Evolutionary conservation across 2,113 vertebrate species (phyloP).

Genomic region (Coptodon rendalli): DNA sequence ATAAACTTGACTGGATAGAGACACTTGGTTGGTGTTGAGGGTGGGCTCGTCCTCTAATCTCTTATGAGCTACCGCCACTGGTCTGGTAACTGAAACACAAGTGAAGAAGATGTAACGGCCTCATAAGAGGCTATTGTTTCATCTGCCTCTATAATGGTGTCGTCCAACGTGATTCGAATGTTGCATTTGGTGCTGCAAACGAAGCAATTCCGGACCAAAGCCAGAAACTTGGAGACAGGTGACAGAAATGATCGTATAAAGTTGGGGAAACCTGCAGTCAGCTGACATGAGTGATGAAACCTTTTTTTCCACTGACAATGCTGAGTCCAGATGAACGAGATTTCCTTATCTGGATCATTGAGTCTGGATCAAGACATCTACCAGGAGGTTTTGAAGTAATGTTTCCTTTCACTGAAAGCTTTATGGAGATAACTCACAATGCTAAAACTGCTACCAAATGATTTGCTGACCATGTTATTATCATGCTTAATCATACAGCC

Average conservation of each 20-base stretch:
- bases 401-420: not conserved
- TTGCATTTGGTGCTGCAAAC: not conserved
- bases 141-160: not conserved
- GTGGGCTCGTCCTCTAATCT: not conserved
- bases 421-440: not conserved
- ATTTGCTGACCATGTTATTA: not conserved
- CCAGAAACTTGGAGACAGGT: not conserved
- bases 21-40: not conserved
- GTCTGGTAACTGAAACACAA: accelerated
- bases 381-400: not conserved
- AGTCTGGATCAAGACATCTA: not conserved
- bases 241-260: accelerated
- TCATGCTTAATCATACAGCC: not conserved
- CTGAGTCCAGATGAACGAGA: accelerated
- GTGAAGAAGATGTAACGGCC: not conserved
- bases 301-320: not conserved
- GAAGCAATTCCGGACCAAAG: not conserved
- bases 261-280: not conserved
- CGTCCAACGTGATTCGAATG: not conserved
- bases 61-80: accelerated
- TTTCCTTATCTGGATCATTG: not conserved
- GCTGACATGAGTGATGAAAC: not conserved
- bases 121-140: not conserved
- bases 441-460: not conserved
- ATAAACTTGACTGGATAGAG: not conserved